Conservation (phyloP, 2,113 vertebrate species). For the Suricata suricatta region DNA sequence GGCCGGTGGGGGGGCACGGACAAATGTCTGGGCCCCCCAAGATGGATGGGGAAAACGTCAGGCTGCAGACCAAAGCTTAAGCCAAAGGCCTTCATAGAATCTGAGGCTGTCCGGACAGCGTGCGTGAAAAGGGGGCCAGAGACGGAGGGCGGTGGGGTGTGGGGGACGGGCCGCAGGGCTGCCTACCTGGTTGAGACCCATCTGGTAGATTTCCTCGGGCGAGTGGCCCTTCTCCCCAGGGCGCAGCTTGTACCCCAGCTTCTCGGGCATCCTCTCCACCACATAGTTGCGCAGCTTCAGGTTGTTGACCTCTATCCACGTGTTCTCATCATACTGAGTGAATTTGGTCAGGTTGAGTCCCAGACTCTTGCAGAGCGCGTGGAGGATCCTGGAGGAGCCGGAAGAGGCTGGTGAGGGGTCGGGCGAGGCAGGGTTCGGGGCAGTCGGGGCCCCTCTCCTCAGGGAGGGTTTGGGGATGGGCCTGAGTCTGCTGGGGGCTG, state of each 20-base stretch:
- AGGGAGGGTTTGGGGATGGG: background rate
- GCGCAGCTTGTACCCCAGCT: constrained; percentile 71
- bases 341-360: constrained; percentile 75
- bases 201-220: constrained; percentile 68
- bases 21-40: background rate
- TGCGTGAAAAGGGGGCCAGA: background rate
- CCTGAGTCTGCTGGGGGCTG: background rate
- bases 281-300: constrained; percentile 70
- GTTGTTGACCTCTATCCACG: constrained; percentile 33
- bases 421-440: accelerated
- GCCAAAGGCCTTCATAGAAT: background rate
- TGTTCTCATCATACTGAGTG: constrained; percentile 63
- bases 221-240: constrained; percentile 56
- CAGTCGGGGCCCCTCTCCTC: background rate
- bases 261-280: constrained; percentile 72
- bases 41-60: background rate
- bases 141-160: background rate
- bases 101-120: background rate
- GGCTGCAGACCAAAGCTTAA: background rate
- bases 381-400: constrained; percentile 62
- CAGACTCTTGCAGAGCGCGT: constrained; percentile 66
- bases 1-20: background rate
- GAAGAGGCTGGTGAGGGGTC: accelerated
- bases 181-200: constrained; percentile 67
- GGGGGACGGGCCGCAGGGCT: background rate